Evolutionary conservation across 2,113 vertebrate genomes (phyloP).

Genomic region (Cettia cetti): DNA sequence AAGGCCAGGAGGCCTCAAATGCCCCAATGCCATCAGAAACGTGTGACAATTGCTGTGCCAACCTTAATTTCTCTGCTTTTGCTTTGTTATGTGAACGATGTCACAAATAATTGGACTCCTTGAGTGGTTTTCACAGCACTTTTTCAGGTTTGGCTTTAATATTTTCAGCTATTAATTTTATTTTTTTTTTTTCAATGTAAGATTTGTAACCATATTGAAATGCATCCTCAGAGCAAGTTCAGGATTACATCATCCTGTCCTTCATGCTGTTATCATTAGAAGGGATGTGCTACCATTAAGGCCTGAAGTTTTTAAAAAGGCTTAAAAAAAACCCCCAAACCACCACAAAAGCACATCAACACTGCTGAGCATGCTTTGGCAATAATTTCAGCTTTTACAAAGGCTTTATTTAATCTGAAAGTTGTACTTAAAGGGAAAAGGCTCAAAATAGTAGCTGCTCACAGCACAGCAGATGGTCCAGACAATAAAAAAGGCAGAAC

Average conservation of each 20-base stretch:
- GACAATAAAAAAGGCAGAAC: constrained; percentile 50
- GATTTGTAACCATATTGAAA: background rate
- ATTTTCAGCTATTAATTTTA: background rate
- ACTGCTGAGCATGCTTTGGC: constrained; percentile 16
- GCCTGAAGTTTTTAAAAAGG: constrained; percentile 2
- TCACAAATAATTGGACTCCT: background rate
- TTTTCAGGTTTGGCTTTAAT: background rate
- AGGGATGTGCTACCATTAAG: background rate
- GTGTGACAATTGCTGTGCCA: background rate
- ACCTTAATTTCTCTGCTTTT: background rate
- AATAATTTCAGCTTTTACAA: constrained; percentile 55
- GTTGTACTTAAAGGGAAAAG: constrained; percentile 30
- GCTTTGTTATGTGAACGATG: background rate
- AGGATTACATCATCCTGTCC: background rate
- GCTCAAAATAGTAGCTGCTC: constrained; percentile 49
- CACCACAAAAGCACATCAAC: constrained; percentile 20
- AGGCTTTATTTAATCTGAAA: constrained; percentile 52
- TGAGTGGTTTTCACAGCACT: background rate
- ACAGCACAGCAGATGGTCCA: constrained; percentile 48
- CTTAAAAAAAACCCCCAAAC: background rate
- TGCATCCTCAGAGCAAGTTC: background rate
- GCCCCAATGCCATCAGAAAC: background rate
- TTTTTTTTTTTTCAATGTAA: background rate
- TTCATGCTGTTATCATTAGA: background rate
- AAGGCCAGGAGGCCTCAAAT: background rate